Conservation (phyloP, 2,113 vertebrate species). For the Caretta caretta region DNA sequence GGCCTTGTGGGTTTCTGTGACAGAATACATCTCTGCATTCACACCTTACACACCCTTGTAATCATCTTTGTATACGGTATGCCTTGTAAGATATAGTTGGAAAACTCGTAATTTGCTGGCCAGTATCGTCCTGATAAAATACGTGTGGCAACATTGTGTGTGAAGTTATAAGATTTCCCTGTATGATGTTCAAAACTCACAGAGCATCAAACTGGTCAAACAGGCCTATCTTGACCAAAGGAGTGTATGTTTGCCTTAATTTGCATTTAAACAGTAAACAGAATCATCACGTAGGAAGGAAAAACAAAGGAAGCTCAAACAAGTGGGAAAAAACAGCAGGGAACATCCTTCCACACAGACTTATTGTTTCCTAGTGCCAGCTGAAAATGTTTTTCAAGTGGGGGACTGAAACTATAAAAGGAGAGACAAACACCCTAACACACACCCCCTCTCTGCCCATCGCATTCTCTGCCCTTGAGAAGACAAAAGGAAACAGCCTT, state of each 20-base stretch:
- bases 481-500: background rate
- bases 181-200: background rate
- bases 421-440: background rate
- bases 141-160: background rate
- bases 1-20: background rate
- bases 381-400: background rate
- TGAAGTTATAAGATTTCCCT: background rate
- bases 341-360: background rate
- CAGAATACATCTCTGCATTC: background rate
- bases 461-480: background rate
- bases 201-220: background rate
- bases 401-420: background rate
- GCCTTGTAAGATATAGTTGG: background rate
- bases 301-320: background rate
- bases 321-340: background rate
- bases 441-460: background rate
- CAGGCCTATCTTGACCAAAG: background rate
- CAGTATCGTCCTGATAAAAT: background rate
- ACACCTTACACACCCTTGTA: background rate
- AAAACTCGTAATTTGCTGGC: background rate
- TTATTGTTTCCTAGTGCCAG: background rate
- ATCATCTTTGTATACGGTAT: background rate
- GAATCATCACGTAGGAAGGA: background rate
- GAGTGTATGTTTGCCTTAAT: background rate
- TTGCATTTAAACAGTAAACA: background rate